A percentile compares a stretch with the other conserved stretches of the same genome.
Evolutionary conservation across 2,888 invertebrate genomes (phyloP).

Genomic region (Trichopoda pennipes): DNA sequence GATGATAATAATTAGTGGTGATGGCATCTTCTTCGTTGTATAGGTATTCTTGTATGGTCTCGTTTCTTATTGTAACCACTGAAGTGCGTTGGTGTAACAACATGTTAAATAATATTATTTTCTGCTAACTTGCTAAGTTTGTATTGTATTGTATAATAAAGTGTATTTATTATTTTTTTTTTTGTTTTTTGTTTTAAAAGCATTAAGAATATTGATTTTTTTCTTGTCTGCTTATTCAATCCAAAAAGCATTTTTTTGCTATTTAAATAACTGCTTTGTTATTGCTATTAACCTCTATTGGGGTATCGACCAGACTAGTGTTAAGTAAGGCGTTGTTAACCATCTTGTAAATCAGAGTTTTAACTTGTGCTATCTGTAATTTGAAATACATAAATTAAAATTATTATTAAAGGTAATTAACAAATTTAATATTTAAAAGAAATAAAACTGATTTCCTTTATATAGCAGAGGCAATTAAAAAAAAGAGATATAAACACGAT

Average conservation of each 20-base stretch:
- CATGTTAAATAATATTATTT: conserved; percentile 60
- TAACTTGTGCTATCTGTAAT: not conserved
- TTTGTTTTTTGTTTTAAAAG: conserved; percentile 17
- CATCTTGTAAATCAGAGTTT: conserved; percentile 7
- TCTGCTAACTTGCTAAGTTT: conserved; percentile 27
- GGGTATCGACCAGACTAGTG: conserved; percentile 3
- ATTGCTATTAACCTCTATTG: conserved; percentile 20
- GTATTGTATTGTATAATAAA: not conserved
- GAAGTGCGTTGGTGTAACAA: conserved; percentile 58
- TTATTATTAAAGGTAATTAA: too few relatives aligned
- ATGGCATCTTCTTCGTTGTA: conserved; percentile 5
- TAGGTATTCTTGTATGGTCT: conserved; percentile 47
- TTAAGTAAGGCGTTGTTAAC: conserved; percentile 18
- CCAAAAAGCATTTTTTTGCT: conserved; percentile 9
- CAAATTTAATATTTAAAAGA: too few relatives aligned
- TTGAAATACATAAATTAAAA: too few relatives aligned
- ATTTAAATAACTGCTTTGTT: not conserved
- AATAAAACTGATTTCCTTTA: too few relatives aligned
- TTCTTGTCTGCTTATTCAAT: not conserved
- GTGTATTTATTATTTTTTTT: not conserved
- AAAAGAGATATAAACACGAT: too few relatives aligned
- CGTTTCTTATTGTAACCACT: not conserved
- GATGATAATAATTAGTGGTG: conserved; percentile 18
- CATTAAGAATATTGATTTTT: conserved; percentile 43
- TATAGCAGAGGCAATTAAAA: too few relatives aligned